These are phyloP conservation scores for Argyresthia goedartella DNA, from an alignment of 2,888 invertebrate genomes.

Conservation along the genomic window DNA sequence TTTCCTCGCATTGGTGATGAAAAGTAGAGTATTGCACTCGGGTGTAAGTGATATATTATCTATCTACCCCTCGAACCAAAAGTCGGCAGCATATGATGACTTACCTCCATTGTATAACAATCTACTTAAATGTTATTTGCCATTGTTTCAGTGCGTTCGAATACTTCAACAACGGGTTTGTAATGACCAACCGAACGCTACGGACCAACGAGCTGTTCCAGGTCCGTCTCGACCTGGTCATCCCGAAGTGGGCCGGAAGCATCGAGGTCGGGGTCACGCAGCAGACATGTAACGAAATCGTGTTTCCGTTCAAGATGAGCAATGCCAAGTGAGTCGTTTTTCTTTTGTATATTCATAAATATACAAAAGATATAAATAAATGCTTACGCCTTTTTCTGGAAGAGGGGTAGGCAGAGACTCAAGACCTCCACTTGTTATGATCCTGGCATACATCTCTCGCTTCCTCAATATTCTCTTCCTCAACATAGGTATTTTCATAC, in stretches of 20 bases:
- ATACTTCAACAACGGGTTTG: conserved; percentile 95
- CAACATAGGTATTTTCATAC: no score
- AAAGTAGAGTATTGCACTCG: no score
- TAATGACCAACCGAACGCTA: conserved; percentile 87
- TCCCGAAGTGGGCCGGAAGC: conserved; percentile 95
- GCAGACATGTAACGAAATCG: conserved; percentile 87
- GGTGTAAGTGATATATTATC: no score
- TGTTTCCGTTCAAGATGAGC: conserved; percentile 95
- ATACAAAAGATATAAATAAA: neutral
- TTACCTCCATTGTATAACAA: no score
- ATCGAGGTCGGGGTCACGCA: conserved; percentile 95
- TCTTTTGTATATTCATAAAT: conserved; percentile 7
- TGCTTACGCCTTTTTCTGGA: neutral
- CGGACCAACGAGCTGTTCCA: conserved; percentile 93
- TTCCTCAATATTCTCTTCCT: no score
- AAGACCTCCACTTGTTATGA: no score
- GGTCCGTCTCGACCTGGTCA: conserved; percentile 90
- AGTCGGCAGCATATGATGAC: no score
- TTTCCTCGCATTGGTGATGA: no score
- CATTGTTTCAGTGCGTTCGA: conserved; percentile 78
- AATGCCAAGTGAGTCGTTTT: conserved; percentile 77
- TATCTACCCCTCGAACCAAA: no score
- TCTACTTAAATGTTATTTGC: no score
- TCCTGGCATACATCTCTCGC: no score
- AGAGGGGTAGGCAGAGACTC: no score